phyloP scores from a whole-genome alignment of 2,113 vertebrate species.

The Sorex fumeus region DNA sequence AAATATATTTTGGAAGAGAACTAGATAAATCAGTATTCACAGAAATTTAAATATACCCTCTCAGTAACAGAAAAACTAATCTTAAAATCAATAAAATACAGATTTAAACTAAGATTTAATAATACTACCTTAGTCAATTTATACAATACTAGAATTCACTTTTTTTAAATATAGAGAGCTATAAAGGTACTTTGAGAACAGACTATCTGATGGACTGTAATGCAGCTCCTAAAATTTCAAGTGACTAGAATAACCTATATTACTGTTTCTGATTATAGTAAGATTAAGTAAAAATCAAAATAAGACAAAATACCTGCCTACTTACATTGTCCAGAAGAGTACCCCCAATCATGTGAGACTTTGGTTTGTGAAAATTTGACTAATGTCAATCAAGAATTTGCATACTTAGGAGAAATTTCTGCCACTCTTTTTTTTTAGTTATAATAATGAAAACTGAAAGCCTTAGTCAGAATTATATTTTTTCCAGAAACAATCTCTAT shows the following conservation, averaged over 20 bases:
- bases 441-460: no score
- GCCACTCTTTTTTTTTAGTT: neutral
- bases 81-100: conserved; percentile 19
- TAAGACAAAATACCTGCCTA: neutral
- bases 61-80: neutral
- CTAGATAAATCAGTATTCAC: neutral
- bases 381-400: neutral
- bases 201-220: neutral
- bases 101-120: neutral
- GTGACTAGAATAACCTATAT: neutral
- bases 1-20: no score
- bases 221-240: neutral
- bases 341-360: neutral
- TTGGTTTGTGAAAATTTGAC: neutral
- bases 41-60: neutral
- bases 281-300: neutral
- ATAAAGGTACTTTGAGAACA: neutral
- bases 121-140: neutral
- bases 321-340: neutral
- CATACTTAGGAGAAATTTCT: neutral
- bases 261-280: neutral
- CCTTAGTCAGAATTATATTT: no score
- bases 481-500: no score
- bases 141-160: neutral
- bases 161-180: neutral